phyloP scores from a whole-genome alignment of 2,797 vertebrate species.

The Cuniculus paca region DNA sequence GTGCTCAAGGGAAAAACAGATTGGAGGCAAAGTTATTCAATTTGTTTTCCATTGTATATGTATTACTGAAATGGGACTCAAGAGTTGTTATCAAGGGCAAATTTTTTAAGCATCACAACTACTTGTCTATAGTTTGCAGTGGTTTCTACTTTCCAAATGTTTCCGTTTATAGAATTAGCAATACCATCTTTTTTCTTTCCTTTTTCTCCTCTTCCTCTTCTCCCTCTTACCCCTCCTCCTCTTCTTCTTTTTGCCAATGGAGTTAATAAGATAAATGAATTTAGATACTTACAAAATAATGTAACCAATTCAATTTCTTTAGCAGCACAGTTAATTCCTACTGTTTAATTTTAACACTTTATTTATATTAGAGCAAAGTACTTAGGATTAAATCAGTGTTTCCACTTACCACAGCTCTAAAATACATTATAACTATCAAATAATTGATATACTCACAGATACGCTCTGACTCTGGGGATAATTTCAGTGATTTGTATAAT shows the following conservation, averaged over 20 bases:
- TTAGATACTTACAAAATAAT: constrained; percentile 69
- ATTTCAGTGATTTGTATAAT: constrained; percentile 70
- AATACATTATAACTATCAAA: constrained; percentile 57
- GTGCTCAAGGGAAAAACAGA: constrained; percentile 22
- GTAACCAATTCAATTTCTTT: constrained; percentile 63
- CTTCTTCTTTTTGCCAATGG: not conserved
- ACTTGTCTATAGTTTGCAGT: not conserved
- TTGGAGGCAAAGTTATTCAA: not conserved
- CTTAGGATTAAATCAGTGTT: constrained; percentile 74
- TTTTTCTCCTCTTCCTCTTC: not conserved
- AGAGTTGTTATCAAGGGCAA: not conserved
- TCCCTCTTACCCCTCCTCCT: not conserved
- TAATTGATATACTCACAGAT: constrained; percentile 57
- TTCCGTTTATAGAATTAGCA: not conserved
- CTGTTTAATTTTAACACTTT: constrained; percentile 71
- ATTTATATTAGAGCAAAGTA: constrained; percentile 67
- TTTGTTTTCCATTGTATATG: constrained; percentile 3
- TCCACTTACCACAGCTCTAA: constrained; percentile 43
- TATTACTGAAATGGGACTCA: not conserved
- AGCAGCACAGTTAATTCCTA: constrained; percentile 63
- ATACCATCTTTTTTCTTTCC: not conserved
- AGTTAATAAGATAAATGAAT: constrained; percentile 62
- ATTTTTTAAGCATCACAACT: constrained; percentile 17
- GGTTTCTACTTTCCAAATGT: not conserved
- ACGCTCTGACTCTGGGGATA: constrained; percentile 48